Evolutionary conservation across 2,888 invertebrate genomes (phyloP).

Genomic region (Nowickia ferox): DNA sequence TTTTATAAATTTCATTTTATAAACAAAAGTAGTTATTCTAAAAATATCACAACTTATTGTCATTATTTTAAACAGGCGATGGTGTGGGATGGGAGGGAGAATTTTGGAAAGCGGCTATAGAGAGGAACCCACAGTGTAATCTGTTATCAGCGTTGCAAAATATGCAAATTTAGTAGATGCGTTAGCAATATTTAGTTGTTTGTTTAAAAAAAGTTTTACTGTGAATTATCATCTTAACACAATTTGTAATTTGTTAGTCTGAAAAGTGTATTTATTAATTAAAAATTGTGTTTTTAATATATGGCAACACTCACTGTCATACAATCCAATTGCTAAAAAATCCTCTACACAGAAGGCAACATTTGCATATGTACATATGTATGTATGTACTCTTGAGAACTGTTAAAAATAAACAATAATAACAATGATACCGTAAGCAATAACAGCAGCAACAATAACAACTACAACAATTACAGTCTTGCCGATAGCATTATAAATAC

Average conservation of each 20-base stretch:
- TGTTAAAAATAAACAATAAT: conserved; percentile 4
- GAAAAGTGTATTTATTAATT: too few species aligned
- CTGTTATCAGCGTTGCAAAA: background rate
- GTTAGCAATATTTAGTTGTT: too few species aligned
- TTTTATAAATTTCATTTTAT: conserved; percentile 4
- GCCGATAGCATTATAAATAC: background rate
- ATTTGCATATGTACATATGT: too few species aligned
- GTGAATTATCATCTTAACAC: too few species aligned
- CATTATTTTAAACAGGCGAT: conserved; percentile 10
- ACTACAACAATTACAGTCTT: background rate
- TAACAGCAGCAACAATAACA: background rate
- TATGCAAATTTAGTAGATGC: too few species aligned
- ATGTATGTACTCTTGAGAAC: background rate
- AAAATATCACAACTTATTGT: conserved; percentile 60
- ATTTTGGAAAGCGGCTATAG: too few species aligned
- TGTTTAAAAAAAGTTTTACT: too few species aligned
- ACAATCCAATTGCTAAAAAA: conserved; percentile 16
- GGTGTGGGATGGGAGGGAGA: background rate
- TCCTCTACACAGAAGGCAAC: background rate
- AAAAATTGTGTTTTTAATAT: too few species aligned
- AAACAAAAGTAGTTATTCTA: conserved; percentile 54
- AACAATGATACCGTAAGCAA: background rate
- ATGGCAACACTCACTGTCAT: background rate
- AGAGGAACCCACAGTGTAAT: background rate
- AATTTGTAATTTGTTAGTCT: too few species aligned